Percentiles rank a stretch among this genome's conserved stretches.
Evolutionary conservation across 1,140 invertebrate genomes (phyloP).

Genomic region (Achroia grisella): DNA sequence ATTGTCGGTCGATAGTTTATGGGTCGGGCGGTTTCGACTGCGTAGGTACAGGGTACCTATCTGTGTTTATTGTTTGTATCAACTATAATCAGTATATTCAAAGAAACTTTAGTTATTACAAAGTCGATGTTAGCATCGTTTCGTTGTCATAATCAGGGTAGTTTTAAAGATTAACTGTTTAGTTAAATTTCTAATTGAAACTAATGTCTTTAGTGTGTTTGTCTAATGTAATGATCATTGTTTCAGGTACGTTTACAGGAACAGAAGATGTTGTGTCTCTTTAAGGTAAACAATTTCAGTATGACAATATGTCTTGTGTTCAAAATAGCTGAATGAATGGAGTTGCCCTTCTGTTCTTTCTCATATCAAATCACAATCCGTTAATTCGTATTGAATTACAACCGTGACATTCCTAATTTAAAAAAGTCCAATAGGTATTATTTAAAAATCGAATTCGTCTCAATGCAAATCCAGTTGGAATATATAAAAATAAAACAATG

Average conservation of each 20-base stretch:
- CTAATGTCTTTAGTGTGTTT: too few relatives aligned
- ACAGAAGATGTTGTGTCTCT: conserved; percentile 34
- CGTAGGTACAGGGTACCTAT: background rate
- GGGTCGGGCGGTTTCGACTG: background rate
- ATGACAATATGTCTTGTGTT: background rate
- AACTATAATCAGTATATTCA: too few relatives aligned
- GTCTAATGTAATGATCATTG: conserved; percentile 18
- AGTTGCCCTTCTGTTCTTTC: conserved; percentile 14
- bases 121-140: too few relatives aligned
- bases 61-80: too few relatives aligned
- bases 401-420: conserved; percentile 43
- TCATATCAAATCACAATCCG: conserved; percentile 31
- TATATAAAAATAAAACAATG: conserved; percentile 18
- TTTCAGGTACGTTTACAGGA: conserved; percentile 45
- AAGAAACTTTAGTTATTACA: too few relatives aligned
- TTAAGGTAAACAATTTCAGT: conserved; percentile 27
- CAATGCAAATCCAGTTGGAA: conserved; percentile 24
- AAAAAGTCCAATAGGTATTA: conserved; percentile 42
- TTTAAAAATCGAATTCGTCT: conserved; percentile 35
- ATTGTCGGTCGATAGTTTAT: conserved; percentile 8
- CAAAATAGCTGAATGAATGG: background rate
- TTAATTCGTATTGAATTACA: conserved; percentile 71
- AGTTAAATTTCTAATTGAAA: too few relatives aligned
- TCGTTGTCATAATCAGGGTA: too few relatives aligned
- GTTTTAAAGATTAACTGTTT: too few relatives aligned